Conservation (phyloP, 2,888 invertebrate species). For the Synergus japonicus region DNA sequence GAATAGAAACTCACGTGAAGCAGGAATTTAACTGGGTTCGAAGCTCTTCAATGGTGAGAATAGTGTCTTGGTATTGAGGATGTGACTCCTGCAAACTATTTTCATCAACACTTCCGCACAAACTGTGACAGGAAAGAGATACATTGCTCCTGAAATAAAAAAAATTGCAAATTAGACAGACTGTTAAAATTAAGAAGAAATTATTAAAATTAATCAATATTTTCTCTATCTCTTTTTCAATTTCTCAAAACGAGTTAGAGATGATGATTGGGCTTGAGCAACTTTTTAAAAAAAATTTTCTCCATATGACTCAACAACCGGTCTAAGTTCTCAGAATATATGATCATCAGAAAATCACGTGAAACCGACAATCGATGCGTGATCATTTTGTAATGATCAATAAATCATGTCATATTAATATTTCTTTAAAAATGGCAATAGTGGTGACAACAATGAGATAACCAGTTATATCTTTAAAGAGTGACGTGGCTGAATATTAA, state of each 20-base stretch:
- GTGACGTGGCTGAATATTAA: neutral
- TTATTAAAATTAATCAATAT: neutral
- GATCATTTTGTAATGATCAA: slow-evolving; percentile 1
- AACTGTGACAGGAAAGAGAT: slow-evolving; percentile 72
- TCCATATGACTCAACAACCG: neutral
- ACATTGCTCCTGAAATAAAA: slow-evolving; percentile 70
- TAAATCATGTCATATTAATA: slow-evolving; percentile 40
- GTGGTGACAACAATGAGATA: neutral
- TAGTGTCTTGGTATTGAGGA: slow-evolving; percentile 78
- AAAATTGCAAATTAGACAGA: neutral
- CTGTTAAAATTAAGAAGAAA: neutral
- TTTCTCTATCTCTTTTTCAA: neutral
- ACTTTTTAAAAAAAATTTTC: neutral
- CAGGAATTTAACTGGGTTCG: slow-evolving; percentile 86
- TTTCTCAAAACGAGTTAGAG: slow-evolving; percentile 13
- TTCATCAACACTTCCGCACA: slow-evolving; percentile 70
- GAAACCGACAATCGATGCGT: neutral
- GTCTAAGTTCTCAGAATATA: neutral
- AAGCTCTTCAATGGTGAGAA: slow-evolving; percentile 85
- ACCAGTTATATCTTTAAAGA: neutral
- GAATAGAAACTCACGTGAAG: slow-evolving; percentile 80
- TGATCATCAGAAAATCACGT: slow-evolving; percentile 29
- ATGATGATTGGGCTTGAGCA: slow-evolving; percentile 42
- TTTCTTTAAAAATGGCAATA: neutral
- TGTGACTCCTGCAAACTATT: slow-evolving; percentile 71